Evolutionary conservation across 1,140 invertebrate species (phyloP), one percentile per base, ranked within the genome.

Genomic region (Drosophila pectinifera): DNA sequence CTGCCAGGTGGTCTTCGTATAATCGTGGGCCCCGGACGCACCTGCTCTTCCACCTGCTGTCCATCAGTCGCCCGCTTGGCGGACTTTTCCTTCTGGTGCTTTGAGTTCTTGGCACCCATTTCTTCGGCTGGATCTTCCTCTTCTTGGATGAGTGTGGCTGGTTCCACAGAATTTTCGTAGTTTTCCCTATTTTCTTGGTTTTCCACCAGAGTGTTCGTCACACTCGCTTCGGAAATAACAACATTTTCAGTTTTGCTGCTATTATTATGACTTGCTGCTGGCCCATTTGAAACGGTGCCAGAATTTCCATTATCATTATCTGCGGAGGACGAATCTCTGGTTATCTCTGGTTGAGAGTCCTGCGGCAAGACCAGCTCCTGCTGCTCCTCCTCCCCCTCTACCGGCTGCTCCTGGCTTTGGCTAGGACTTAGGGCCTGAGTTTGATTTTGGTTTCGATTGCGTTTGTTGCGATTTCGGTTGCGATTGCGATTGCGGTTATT

Each of bases 401-500:
- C 20, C 61, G 34, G 51, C 53, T 28, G 34, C 13, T 59, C 48
- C 72, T 57, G 16, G 14, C 45, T 56, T 26, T 34, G 34, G 38
- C 48, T 76, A n/a, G 73, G 64, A n/a, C 67, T 74, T 38, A 72
- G 74, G 45, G 8, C 73, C 48, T 75, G 73, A 10, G 70, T 68
- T 74, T 84, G 83, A 24, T 85, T 88, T 67, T 81, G 82, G 54
- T 84, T 89, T 62, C 80, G 86, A 67, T 90, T 90, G 53, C 81
- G 80, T 58, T 91, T 90, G 42, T 91, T 91, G 54, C 91, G 91
- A 69, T 91, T 92, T 57, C 89, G 77, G 68, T 89, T 89, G 36
- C 85, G 85, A 78, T 89, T 89, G 16, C 84, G 84, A 78, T 78
- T 89, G 53, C 91, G 91, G 82, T 92, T 91, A 79, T 92, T 92